Evolutionary conservation across 1,140 invertebrate genomes (phyloP), one percentile per base, ranked within the genome.

Genomic region (Cyclina sinensis): DNA sequence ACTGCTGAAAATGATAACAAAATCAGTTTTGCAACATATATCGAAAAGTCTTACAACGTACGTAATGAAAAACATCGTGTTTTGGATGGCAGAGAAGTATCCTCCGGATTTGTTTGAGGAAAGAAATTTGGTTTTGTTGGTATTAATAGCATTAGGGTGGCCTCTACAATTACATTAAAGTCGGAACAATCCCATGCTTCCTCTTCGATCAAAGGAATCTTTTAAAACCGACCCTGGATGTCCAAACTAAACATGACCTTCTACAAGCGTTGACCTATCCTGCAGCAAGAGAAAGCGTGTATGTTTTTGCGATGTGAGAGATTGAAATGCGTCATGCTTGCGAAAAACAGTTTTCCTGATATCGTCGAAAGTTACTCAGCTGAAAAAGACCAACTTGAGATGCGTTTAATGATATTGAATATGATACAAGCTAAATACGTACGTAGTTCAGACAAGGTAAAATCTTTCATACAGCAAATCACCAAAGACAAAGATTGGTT

Each of bases 31-130:
- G 24, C 7, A 39, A 30, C 57, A 30, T 14, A 24, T 46, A 5
- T 27, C 21, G 18, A 27, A 7, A 14, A 21, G 35, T 5, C 43
- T 83, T 43, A 83, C 81, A 24, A 43, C 81, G 9, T 83, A 68
- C 35, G 62, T 83, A 37, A 46, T 83, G 18, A 83, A 83, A 48
- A 83, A 83, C 30, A 35, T 83, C n/a, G 32, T 83, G 2, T 32
- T 83, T 4, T 83, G 81, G 81, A 21, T 39, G 18, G 14, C 35
- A 27, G 35, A 37, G 12, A 9, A 37, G 11, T 83, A 68, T 59
- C 14, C 11, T 5, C 32, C 30, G 21, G 51, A 62, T 18, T 9
- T 3, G 14, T n/a, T 57, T 32, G 14, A 70, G 18, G 37, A 43
- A 9, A 43, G n/a, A 70, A 9, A 70, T 70, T 37, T 70, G 32